Base-by-base conservation (phyloP, 2,797 vertebrate genomes). In the Lates japonicus region DNA sequence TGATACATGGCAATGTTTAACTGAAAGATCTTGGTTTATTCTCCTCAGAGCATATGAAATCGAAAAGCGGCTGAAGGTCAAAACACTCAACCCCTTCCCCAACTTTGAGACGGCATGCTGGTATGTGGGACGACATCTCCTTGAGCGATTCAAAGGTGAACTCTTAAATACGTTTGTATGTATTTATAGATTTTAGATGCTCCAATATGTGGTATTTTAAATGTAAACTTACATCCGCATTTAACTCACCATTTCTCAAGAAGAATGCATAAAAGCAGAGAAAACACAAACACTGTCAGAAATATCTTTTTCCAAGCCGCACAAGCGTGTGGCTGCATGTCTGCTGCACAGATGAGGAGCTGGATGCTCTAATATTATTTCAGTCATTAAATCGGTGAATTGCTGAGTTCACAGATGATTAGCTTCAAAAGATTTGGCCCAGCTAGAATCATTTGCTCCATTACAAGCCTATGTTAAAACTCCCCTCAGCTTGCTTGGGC, bases 101-200 rank as follows among this genome's bases (percentile, higher is more conserved):
- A 99, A 99, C 95, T 99, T 96, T 1, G 97, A 99, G 95, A 99
- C 98, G 0, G 97, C 98, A 0, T 99, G 98, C 94, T 99, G 98
- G 98, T 99, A 99, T 52, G 97, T 97, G 93, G 98, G 97, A 64
- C 97, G 95, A 79, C 97, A 98, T 87, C 95, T 97, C 37, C 96
- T 99, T 8, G 98, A 99, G 91, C 94, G 96, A 2, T 99, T 99
- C 95, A 99, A 97, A 98, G 97, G 98, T 99, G 95, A 90, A 75
- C 78, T 31, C 61, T 66, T 48, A 1, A 33, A 74, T 80, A 29
- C 37, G 44, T 2, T 54, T 22, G 5, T 20, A 39, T 68, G 41
- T 64, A 42, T 58, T 84, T 52, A 37, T 5, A 64, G 33, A 19
- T 70, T 25, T 29, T n/a, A n/a, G n/a, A 0, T 20, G 10, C 42